Evolutionary conservation across 2,888 invertebrate genomes (phyloP), one percentile per base, ranked within the genome.

Genomic region (Falcaria lacertinaria): DNA sequence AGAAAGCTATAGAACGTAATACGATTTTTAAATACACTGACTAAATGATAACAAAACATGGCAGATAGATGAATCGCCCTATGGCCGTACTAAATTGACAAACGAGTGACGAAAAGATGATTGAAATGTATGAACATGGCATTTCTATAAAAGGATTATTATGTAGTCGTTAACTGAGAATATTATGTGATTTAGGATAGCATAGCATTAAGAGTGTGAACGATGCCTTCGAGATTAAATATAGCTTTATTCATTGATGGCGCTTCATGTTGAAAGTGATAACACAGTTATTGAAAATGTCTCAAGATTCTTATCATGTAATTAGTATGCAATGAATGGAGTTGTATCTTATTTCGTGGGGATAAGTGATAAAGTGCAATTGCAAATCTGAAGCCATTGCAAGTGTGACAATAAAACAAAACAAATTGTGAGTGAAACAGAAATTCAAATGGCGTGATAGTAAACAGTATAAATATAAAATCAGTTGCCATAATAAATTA

Each of bases 151-250:
- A 60, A 69, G 65, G 70, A 70, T 68, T 64, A 57, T 69, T 63
- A 62, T 51, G 60, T 68, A 80, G 76, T 80, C 77, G 75, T 62
- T 35, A 47, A 47, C 52, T 49, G 64, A 73, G 64, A 69, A 68
- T 77, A 69, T 64, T 66, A 69, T 84, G 83, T 85, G 84, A 85
- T 85, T 54, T 85, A 82, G 77, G 52, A 44, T 69, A 63, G 56
- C 34, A 49, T 56, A 59, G 56, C 44, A 47, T 4, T 54, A 47
- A 57, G 46, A 45, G 34, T 53, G 56, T 50, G 41, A 54, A 50
- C 50, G 44, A 7, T 43, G 34, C 47, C 43, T 50, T 44, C 43
- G 45, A 45, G 34, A 47, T 55, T 50, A 37, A 22, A 36, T 17
- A 16, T n/a, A 17, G 15, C 4, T 11, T 0, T 17, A 19, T 35